Evolutionary conservation across 2,797 vertebrate species (phyloP).

Genomic region (Urocyon cinereoargenteus): DNA sequence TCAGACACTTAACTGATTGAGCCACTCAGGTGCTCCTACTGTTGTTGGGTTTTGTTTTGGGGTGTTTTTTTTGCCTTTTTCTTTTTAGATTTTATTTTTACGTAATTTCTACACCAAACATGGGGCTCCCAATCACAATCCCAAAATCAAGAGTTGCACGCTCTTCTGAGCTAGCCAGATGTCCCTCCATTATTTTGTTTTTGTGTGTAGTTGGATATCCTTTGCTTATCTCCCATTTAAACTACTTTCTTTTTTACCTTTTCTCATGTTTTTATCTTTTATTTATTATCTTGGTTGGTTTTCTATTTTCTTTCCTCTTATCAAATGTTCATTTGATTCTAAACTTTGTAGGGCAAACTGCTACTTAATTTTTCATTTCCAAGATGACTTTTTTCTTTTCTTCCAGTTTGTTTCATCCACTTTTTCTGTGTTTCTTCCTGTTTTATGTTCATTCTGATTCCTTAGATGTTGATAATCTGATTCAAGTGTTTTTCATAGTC

Average conservation of each 20-base stretch:
- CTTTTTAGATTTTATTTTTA: neutral
- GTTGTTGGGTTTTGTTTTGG: no score
- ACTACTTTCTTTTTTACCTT: neutral
- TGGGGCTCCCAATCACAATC: neutral
- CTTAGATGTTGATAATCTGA: constrained; percentile 8
- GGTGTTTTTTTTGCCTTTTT: neutral
- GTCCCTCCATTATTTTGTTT: neutral
- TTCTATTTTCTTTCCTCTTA: neutral
- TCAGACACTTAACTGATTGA: neutral
- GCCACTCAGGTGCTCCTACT: neutral
- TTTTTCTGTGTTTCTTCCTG: neutral
- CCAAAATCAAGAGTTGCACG: neutral
- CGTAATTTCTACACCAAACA: neutral
- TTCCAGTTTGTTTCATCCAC: neutral
- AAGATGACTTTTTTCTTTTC: neutral
- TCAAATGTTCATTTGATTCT: neutral
- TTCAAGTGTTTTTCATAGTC: neutral
- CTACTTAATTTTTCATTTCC: constrained; percentile 22
- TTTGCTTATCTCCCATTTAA: neutral
- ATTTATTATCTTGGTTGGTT: neutral
- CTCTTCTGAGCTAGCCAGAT: neutral
- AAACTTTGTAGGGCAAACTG: neutral
- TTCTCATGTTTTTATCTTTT: neutral
- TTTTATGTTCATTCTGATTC: neutral
- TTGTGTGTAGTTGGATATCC: neutral